Conservation (phyloP, 2,797 vertebrate species). For the Argyrosomus regius region DNA sequence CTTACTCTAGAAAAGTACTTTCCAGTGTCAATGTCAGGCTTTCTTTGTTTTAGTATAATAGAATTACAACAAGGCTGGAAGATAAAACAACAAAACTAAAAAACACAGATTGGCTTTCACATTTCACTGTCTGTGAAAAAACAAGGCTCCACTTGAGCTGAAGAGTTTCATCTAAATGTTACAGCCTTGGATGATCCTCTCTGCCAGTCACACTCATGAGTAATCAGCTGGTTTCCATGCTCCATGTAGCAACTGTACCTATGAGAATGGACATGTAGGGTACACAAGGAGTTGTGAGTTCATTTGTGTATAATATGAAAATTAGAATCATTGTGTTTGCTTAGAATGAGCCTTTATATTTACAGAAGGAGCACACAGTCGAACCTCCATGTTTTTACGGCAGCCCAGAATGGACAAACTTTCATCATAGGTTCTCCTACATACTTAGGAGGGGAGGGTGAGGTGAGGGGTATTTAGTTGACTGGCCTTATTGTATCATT, state of each 20-base stretch:
- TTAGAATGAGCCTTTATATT: no score
- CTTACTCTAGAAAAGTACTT: conserved; percentile 11
- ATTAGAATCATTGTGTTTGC: no score
- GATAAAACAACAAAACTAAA: conserved; percentile 49
- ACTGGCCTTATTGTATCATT: no score
- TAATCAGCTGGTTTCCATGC: background rate
- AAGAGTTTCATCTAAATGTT: conserved; percentile 25
- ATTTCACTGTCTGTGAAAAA: conserved; percentile 23
- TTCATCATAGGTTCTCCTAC: no score
- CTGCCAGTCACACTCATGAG: background rate
- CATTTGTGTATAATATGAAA: no score
- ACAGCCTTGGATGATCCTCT: background rate
- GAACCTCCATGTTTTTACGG: no score
- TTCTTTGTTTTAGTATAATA: background rate
- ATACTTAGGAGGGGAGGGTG: no score
- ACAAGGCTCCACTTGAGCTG: conserved; percentile 17
- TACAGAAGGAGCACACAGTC: no score
- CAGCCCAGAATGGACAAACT: no score
- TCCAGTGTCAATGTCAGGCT: background rate
- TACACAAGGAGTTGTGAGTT: background rate
- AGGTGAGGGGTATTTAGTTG: no score
- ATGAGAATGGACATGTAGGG: background rate
- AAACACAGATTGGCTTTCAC: conserved; percentile 53
- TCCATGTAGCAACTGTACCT: background rate
- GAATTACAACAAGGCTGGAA: conserved; percentile 40